Evolutionary conservation across 1,140 invertebrate genomes (phyloP).

Genomic region (Nephotettix cincticeps): DNA sequence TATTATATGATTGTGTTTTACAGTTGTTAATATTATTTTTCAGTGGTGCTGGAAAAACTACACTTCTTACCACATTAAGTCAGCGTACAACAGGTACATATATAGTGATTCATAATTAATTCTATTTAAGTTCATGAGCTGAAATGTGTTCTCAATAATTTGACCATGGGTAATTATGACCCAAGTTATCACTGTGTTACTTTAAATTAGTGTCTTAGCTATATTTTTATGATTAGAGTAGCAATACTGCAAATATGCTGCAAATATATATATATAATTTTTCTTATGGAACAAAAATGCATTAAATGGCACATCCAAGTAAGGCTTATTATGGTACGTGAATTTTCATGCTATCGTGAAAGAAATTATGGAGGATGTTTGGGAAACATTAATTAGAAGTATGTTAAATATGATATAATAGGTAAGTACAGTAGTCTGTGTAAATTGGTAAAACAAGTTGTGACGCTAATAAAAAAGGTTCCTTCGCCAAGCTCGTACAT

Average conservation of each 20-base stretch:
- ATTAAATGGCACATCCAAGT: too few species aligned
- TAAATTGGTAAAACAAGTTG: too few species aligned
- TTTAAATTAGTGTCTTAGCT: background rate
- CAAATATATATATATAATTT: background rate
- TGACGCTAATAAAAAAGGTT: too few species aligned
- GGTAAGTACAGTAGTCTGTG: too few species aligned
- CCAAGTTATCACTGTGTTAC: background rate
- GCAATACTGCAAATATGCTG: background rate
- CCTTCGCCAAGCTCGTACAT: too few species aligned
- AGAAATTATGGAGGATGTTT: too few species aligned
- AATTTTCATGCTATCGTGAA: too few species aligned
- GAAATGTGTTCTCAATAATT: background rate
- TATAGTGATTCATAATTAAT: slow-evolving; percentile 1
- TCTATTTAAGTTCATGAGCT: background rate
- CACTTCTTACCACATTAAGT: slow-evolving; percentile 65
- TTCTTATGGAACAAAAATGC: too few species aligned
- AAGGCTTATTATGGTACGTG: too few species aligned
- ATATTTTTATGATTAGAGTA: background rate
- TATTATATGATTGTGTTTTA: background rate
- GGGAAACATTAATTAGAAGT: too few species aligned
- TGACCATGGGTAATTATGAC: background rate
- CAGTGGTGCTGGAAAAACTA: slow-evolving; percentile 72
- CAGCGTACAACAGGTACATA: slow-evolving; percentile 57
- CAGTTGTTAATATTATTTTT: slow-evolving; percentile 35
- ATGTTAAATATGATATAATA: too few species aligned